Evolutionary conservation across 2,888 invertebrate genomes (phyloP).

Genomic region (Acleris emargana): DNA sequence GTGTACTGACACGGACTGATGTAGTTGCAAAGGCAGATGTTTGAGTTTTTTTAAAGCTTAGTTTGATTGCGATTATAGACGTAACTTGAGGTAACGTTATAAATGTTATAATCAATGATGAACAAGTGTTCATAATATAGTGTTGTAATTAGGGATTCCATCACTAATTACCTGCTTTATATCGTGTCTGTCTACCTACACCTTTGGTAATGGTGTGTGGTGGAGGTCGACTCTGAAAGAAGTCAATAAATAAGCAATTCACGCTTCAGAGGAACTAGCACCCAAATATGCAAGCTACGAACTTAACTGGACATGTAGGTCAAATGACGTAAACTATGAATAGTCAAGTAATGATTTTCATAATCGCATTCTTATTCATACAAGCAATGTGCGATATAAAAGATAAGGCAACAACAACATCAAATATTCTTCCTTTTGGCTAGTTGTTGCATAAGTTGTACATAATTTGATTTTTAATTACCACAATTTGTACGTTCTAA

Average conservation of each 20-base stretch:
- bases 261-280: conserved; percentile 59
- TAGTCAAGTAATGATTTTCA: conserved; percentile 65
- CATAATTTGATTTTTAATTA: conserved; percentile 19
- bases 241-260: conserved; percentile 50
- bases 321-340: conserved; percentile 69
- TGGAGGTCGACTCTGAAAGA: conserved; percentile 21
- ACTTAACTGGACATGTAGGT: conserved; percentile 53
- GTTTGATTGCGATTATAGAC: too few relatives aligned
- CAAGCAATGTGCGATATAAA: conserved; percentile 49
- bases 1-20: too few relatives aligned
- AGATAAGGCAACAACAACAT: conserved; percentile 51
- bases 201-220: background rate
- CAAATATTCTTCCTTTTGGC: conserved; percentile 40
- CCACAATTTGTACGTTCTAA: conserved; percentile 41
- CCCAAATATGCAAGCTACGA: conserved; percentile 47
- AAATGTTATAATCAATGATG: too few relatives aligned
- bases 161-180: too few relatives aligned
- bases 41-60: too few relatives aligned
- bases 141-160: too few relatives aligned
- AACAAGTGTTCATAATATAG: too few relatives aligned
- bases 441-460: conserved; percentile 12
- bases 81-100: too few relatives aligned
- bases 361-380: conserved; percentile 64
- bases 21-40: too few relatives aligned
- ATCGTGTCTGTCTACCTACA: too few relatives aligned